Evolutionary conservation across 2,797 vertebrate genomes (phyloP), one percentile per base, ranked within the genome.

Genomic region (Microctenopoma stevenorrisi): DNA sequence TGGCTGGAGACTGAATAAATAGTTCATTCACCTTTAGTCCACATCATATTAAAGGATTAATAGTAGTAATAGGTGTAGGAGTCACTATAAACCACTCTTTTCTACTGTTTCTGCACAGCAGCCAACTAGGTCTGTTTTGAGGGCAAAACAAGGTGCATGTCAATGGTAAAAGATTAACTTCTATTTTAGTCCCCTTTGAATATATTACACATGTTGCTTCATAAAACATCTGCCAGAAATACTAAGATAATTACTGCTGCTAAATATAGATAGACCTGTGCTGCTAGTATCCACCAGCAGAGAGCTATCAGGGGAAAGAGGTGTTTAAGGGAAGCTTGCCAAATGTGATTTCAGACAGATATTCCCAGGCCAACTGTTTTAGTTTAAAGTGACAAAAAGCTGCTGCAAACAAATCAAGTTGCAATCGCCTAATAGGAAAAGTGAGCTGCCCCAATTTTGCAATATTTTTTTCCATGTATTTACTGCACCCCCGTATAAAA

Each of bases 261-360:
- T 80, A 81, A 83, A 80, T 82, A 82, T 72, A 84, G 78, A 78
- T 67, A 67, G 61, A 77, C 67, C 51, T 70, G 44, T 51, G 58
- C 68, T 72, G 81, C 55, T 59, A 67, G 40, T 78, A 63, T 78
- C 62, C 61, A 78, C 66, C 76, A 73, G 79, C 69, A 66, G 63
- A 76, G 68, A 63, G 51, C 55, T 72, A 78, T 76, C 70, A 72
- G 61, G 75, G 72, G 68, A 69, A 47, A 68, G 76, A 82, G 69
- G 65, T 83, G 72, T 86, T 86, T 68, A 59, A 76, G 81, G 74
- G 72, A 86, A 76, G 61, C 53, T 64, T 78, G 77, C 76, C 78
- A 84, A 88, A 81, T 85, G 64, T 10, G 44, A 81, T 86, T 81
- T 77, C 74, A 83, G 71, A 78, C 63, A 64, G 72, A 84, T 83